Evolutionary conservation across 2,888 invertebrate genomes (phyloP), one percentile per base, ranked within the genome.

Genomic region (Parnassius smintheus): DNA sequence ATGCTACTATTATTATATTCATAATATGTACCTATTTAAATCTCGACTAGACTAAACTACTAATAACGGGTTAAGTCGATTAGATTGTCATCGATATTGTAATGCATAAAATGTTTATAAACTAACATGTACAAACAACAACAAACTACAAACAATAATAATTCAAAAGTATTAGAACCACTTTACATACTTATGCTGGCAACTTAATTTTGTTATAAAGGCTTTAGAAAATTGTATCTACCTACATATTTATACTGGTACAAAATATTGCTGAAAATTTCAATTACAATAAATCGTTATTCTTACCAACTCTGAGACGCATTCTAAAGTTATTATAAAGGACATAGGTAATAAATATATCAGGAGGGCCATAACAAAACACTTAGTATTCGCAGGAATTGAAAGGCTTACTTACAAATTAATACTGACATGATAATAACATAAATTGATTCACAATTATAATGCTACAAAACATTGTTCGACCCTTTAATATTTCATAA

Each of bases 371-470:
- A 80, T 81, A 78, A 76, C 72, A 81, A 78, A 80, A 76, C 83
- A 85, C 83, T 87, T 86, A 74, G 66, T 67, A 55, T 68, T 59
- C 64, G 68, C 69, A 68, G 63, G 75, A 70, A 65, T 61, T 66
- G 63, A 67, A 61, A 72, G 70, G 72, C 74, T 74, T 76, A 76
- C 82, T 81, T 80, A 76, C 79, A 85, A 86, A 91, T 88, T 83
- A 82, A 77, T 81, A 64, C 76, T 87, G 89, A 90, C 90, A 86
- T 84, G 82, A 85, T 90, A 88, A 91, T 90, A 89, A 87, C 83
- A 78, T 73, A 80, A 82, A 86, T 83, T 83, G 82, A 83, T 85
- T 83, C 83, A 83, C 85, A 83, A 88, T 88, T 86, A 84, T 80
- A 80, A 77, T 75, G 78, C 80, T 81, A 78, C 75, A 75, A 75